These are phyloP conservation scores for Corella eumyota DNA, from an alignment of 23 tunicate species.

Conservation along the genomic window DNA sequence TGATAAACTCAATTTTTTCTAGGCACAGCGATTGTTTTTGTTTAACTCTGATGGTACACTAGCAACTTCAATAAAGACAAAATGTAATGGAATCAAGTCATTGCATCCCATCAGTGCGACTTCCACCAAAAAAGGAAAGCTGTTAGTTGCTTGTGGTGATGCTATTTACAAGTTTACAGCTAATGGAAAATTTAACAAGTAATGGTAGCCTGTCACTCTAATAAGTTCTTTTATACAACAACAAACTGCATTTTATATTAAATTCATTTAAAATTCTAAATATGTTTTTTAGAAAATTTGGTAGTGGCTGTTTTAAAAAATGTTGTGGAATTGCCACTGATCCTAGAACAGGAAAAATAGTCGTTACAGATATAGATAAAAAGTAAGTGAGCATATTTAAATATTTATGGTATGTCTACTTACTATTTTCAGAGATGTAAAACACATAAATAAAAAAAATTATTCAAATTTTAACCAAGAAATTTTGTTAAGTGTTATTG, in stretches of 20 bases:
- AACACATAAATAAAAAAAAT: no score
- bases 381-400: conserved; percentile 3
- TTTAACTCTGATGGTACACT: conserved; percentile 7
- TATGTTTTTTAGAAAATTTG: conserved; percentile 28
- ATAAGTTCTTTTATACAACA: no score
- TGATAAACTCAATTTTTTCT: no score
- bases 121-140: conserved; percentile 31
- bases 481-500: background rate
- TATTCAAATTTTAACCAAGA: no score
- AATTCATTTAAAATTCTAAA: background rate
- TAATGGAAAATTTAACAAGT: conserved; percentile 29
- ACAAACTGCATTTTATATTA: no score
- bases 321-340: conserved; percentile 37
- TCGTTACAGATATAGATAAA: conserved; percentile 36
- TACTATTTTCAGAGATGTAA: no score
- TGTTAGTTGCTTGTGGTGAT: conserved; percentile 35
- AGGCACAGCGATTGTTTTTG: conserved; percentile 42
- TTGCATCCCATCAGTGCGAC: conserved; percentile 36
- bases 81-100: conserved; percentile 4
- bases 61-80: conserved; percentile 14
- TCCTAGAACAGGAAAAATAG: conserved; percentile 14
- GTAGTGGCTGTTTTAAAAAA: conserved; percentile 19
- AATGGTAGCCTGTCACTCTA: no score
- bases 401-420: no score
- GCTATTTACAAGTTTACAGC: conserved; percentile 16